Evolutionary conservation across 1,140 invertebrate species (phyloP), one percentile per base, ranked within the genome.

Genomic region (Cotesia vestalis): DNA sequence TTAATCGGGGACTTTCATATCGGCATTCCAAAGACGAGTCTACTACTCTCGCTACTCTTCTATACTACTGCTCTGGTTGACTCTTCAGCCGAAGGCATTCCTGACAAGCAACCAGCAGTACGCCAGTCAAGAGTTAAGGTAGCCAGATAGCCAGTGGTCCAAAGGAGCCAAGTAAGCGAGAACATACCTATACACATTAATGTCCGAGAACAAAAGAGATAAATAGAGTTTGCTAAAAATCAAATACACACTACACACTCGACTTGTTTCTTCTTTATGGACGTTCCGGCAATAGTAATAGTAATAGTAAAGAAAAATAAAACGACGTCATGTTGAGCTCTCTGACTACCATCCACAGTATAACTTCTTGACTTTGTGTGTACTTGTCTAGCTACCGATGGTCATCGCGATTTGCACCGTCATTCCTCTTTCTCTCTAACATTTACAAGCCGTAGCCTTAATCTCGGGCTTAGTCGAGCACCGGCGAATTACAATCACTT

Each of bases 181-280:
- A 27, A 67, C 53, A 57, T 55, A 35, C 17, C 27, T n/a, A 20
- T n/a, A 20, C 34, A 34, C 62, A n/a, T 14, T 40, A 12, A 36
- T 20, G 20, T 34, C 1, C 62, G 14, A 55, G 20, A 17, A 61
- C 36, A 51, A 46, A 71, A 66, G 69, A 69, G 68, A 66, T 46
- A 52, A 66, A 38, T 34, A 60, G 66, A 66, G 40, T 40, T 17
- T 11, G 40, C 40, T 46, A 46, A 46, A 46, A 46, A 53, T 20
- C 63, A n/a, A 59, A 67, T 55, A 66, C 27, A 27, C 1, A 27
- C 27, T 46, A 11, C 71, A 77, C 59, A 67, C 73, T 59, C 75
- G 68, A 73, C 71, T 74, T 76, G 77, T 80, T 79, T 79, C 78
- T 79, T 80, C 77, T 53, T 53, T 57, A 76, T 27, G 27, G 27